phyloP scores from a whole-genome alignment of 2,888 invertebrate species.

The Sphaerophoria taeniata region DNA sequence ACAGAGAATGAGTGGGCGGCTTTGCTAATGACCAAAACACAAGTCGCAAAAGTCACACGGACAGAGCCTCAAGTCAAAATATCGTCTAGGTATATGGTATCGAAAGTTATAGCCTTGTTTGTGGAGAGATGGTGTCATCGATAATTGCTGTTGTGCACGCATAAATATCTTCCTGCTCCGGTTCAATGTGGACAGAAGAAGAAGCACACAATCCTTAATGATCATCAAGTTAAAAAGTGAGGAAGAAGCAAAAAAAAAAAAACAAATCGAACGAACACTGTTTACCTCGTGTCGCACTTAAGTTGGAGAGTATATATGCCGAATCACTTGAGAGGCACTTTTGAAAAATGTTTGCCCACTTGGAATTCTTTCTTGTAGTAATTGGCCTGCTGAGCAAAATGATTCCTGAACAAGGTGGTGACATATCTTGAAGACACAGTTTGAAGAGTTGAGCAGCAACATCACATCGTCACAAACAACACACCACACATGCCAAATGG shows the following conservation, averaged over 20 bases:
- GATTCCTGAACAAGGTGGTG: constrained; percentile 55
- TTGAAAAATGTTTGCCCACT: constrained; percentile 59
- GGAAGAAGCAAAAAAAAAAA: constrained; percentile 25
- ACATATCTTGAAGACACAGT: constrained; percentile 48
- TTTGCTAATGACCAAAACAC: constrained; percentile 64
- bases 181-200: constrained; percentile 20
- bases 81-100: constrained; percentile 19
- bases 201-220: background rate
- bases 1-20: constrained; percentile 59
- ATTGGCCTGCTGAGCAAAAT: constrained; percentile 52
- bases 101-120: constrained; percentile 56
- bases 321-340: constrained; percentile 55
- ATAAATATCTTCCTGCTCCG: constrained; percentile 54
- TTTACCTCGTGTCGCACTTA: constrained; percentile 43
- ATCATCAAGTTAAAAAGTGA: background rate
- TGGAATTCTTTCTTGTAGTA: constrained; percentile 37
- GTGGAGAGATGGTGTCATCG: constrained; percentile 73
- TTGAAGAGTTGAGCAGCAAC: constrained; percentile 39
- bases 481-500: constrained; percentile 18
- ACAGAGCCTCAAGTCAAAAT: background rate
- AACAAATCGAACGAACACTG: background rate
- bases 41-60: constrained; percentile 64
- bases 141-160: constrained; percentile 72
- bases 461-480: background rate
- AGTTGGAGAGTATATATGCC: constrained; percentile 47